phyloP scores from a whole-genome alignment of 2,888 invertebrate species.

The Acholoe squamosa region DNA sequence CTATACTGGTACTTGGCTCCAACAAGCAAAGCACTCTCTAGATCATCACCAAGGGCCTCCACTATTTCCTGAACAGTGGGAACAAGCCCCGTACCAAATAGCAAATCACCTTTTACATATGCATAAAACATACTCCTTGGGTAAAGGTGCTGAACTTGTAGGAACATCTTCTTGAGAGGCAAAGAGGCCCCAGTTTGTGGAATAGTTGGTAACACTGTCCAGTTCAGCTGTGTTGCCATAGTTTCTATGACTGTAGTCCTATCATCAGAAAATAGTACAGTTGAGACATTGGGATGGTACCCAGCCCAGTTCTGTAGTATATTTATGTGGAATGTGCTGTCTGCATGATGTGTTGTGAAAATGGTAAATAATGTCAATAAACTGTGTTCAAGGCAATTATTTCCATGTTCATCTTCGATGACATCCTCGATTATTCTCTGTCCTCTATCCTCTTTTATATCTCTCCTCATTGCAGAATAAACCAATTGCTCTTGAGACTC shows the following conservation, averaged over 20 bases:
- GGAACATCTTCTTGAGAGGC: conserved; percentile 42
- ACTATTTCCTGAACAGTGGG: neutral
- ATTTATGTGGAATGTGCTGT: neutral
- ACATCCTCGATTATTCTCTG: neutral
- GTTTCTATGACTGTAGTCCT: neutral
- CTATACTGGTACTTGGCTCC: neutral
- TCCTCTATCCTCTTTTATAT: neutral
- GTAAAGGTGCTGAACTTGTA: conserved; percentile 4
- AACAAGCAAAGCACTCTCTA: neutral
- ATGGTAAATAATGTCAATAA: conserved; percentile 21
- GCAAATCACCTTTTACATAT: neutral
- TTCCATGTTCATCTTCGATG: neutral
- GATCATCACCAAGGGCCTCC: neutral
- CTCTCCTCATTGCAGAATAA: neutral
- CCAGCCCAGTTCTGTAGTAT: conserved; percentile 29
- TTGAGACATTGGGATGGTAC: conserved; percentile 1
- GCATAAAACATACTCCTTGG: neutral
- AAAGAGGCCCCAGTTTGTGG: neutral
- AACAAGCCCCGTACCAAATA: neutral
- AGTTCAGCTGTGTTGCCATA: neutral
- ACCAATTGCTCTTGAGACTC: neutral
- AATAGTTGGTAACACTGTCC: conserved; percentile 5
- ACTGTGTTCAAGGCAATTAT: neutral
- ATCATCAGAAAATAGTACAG: neutral
- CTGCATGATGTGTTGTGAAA: neutral